A percentile compares a stretch with the other conserved stretches of the same genome.
Conservation (phyloP, 2,797 vertebrate species). For the Tenualosa ilisha region DNA sequence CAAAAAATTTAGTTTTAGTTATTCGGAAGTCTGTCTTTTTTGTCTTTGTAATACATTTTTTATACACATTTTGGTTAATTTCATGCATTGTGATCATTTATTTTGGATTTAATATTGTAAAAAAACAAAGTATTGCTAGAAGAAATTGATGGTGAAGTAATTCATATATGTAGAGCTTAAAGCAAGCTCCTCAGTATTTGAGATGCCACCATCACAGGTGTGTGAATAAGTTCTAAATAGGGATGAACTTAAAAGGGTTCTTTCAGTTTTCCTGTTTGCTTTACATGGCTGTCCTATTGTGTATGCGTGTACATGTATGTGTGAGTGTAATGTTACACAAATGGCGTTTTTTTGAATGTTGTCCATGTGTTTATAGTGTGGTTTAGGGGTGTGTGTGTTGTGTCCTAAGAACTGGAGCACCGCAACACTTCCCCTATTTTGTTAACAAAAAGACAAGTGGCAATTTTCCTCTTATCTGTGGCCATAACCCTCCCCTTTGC, state of each 20-base stretch:
- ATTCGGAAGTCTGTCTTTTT: slow-evolving; percentile 35
- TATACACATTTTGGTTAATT: slow-evolving; percentile 31
- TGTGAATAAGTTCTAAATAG: slow-evolving; percentile 19
- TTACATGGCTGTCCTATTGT: not conserved
- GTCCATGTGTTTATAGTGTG: slow-evolving; percentile 57
- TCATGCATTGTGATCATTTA: not conserved
- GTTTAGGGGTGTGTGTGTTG: slow-evolving; percentile 56
- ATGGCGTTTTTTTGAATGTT: slow-evolving; percentile 55
- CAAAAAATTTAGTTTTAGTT: not conserved
- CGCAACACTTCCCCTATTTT: slow-evolving; percentile 65
- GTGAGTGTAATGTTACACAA: slow-evolving; percentile 55
- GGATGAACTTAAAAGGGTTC: not conserved
- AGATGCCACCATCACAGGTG: slow-evolving; percentile 52
- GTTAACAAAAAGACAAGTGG: slow-evolving; percentile 27
- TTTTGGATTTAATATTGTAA: slow-evolving; percentile 50
- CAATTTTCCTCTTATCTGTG: slow-evolving; percentile 60
- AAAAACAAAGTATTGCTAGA: not conserved
- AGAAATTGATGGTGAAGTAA: not conserved
- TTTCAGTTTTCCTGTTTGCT: not conserved
- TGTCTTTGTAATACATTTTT: slow-evolving; percentile 41
- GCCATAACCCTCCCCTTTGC: slow-evolving; percentile 60
- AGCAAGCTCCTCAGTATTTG: slow-evolving; percentile 36
- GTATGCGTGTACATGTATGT: slow-evolving; percentile 28
- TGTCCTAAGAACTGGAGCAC: slow-evolving; percentile 41
- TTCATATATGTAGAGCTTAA: not conserved